Conservation (phyloP, 2,797 vertebrate species). For the Sylvia borin region DNA sequence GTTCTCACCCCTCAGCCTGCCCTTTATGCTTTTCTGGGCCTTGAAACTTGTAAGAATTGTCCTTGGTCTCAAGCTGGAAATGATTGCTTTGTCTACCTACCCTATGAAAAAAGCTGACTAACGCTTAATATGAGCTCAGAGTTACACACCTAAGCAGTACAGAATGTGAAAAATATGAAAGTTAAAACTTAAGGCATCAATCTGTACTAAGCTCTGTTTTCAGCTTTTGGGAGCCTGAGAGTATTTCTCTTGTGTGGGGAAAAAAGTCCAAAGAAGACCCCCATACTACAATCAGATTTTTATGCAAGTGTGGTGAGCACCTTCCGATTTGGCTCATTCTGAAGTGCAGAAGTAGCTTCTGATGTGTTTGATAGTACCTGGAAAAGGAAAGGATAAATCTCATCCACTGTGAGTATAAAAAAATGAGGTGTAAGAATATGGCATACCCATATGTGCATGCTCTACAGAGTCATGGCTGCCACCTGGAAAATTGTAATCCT, state of each 20-base stretch:
- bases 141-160: background rate
- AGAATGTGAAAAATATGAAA: background rate
- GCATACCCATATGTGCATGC: accelerated
- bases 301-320: background rate
- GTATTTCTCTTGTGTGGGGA: background rate
- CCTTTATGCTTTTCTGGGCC: background rate
- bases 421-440: background rate
- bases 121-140: background rate
- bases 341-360: background rate
- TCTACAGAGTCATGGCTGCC: background rate
- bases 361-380: background rate
- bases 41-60: background rate
- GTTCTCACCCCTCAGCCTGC: background rate
- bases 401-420: background rate
- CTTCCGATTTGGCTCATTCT: background rate
- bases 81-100: background rate
- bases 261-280: accelerated
- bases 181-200: background rate
- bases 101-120: background rate
- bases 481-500: background rate
- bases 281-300: background rate
- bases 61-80: background rate
- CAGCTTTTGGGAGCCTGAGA: background rate
- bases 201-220: background rate
- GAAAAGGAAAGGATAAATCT: background rate